Evolutionary conservation across 2,113 vertebrate genomes (phyloP).

Genomic region (Chaetura pelagica): DNA sequence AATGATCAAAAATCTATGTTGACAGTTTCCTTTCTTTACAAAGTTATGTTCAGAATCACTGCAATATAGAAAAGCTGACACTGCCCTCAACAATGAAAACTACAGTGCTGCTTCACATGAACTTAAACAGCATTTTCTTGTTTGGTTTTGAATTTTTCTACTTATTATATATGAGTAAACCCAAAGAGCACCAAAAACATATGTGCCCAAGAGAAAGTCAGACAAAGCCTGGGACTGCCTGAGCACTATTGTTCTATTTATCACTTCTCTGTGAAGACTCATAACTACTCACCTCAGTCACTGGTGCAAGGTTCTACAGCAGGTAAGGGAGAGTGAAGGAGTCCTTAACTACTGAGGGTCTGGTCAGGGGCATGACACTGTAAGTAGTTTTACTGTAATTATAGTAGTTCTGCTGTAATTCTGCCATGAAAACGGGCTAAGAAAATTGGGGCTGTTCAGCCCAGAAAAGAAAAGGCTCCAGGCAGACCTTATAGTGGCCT

Average conservation of each 20-base stretch:
- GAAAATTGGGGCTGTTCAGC: too few species aligned
- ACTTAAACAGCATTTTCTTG: neutral
- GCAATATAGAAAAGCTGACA: neutral
- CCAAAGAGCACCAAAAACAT: fast-evolving
- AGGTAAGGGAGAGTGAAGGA: neutral
- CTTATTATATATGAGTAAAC: neutral
- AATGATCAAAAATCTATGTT: neutral
- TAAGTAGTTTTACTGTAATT: neutral
- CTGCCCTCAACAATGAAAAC: neutral
- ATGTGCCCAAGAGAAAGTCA: neutral
- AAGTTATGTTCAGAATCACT: neutral
- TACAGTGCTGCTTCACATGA: neutral
- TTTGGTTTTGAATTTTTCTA: neutral
- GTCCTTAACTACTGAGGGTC: neutral
- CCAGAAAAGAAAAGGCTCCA: too few species aligned
- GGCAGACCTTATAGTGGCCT: too few species aligned
- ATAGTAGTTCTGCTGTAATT: neutral
- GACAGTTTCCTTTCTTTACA: neutral
- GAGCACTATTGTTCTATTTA: neutral
- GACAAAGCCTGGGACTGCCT: neutral
- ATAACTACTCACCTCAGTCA: neutral
- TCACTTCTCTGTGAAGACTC: neutral
- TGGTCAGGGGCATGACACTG: fast-evolving
- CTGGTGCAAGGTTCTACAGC: neutral
- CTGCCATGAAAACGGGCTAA: too few species aligned